Base-by-base conservation (phyloP, 2,888 invertebrate genomes). In the Eilema caniola region DNA sequence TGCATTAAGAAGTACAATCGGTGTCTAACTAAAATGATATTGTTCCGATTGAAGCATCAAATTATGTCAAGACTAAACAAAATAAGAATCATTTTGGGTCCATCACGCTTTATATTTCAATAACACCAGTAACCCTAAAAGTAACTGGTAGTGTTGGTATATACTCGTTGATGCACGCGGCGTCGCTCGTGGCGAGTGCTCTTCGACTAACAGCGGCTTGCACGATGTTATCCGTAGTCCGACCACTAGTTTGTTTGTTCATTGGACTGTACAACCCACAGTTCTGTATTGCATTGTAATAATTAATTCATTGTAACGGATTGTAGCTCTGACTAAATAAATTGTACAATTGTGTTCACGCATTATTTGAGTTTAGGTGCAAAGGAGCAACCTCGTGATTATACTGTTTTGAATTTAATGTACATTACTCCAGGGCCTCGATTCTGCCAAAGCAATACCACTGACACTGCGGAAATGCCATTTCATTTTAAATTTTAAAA, bases 141-240 rank as follows among this genome's bases (percentile, higher is more conserved):
- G 14, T 65, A 1, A 28, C 57, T 12, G 60, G 47, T 37, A n/a
- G 28, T 61, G 68, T 69, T 53, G 61, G 72, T 70, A 59, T 62
- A 25, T 57, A 62, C 59, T 41, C 11, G 62, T 67, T 47, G 65
- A 67, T 20, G 41, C 57, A 56, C 20, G 20, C 41, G 20, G 12
- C 20, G 60, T 61, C 75, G 75, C 76, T 77, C 82, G 83, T 77
- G 86, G 83, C 86, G 86, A 74, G 80, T 78, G 87, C 86, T 87
- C 86, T 85, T 84, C 85, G 78, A 85, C 86, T 78, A 23, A 62
- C 78, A 80, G 84, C 83, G 73, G 81, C 85, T 84, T 83, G 87
- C 86, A 84, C 85, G 83, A 79, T 70, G 71, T 75, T 77, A 73
- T 72, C 70, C 67, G 79, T 79, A 77, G 74, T 31, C 31, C 57